Evolutionary conservation across 2,113 vertebrate species (phyloP).

Genomic region (Eulemur macaco): DNA sequence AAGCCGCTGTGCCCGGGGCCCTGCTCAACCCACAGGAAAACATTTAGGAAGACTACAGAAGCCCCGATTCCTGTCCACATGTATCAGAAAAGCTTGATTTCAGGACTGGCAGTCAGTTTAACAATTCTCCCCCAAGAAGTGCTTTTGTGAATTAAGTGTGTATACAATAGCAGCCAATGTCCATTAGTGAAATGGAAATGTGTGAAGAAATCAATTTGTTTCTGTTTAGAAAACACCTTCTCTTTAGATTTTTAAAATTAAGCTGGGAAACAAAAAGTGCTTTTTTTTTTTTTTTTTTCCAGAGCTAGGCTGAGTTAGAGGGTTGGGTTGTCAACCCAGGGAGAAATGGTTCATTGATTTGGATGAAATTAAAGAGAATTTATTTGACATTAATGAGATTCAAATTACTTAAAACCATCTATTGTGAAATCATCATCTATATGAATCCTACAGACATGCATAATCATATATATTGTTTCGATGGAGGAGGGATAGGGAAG

Average conservation of each 20-base stretch:
- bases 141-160: conserved; percentile 3
- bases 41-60: neutral
- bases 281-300: neutral
- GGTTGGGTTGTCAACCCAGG: neutral
- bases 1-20: neutral
- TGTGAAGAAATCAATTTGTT: conserved; percentile 43
- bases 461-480: neutral
- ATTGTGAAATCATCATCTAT: neutral
- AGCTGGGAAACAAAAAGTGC: neutral
- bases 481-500: neutral
- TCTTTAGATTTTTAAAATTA: conserved; percentile 16
- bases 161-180: neutral
- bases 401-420: neutral
- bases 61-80: neutral
- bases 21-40: neutral
- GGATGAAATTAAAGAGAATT: neutral
- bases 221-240: conserved; percentile 16
- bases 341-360: neutral
- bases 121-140: neutral
- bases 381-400: neutral
- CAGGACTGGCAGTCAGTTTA: neutral
- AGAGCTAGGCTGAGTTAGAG: neutral
- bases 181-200: neutral
- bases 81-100: neutral
- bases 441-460: neutral